These are phyloP conservation scores for Chiloscyllium punctatum DNA, from an alignment of 2,797 vertebrate species.

Conservation along the genomic window DNA sequence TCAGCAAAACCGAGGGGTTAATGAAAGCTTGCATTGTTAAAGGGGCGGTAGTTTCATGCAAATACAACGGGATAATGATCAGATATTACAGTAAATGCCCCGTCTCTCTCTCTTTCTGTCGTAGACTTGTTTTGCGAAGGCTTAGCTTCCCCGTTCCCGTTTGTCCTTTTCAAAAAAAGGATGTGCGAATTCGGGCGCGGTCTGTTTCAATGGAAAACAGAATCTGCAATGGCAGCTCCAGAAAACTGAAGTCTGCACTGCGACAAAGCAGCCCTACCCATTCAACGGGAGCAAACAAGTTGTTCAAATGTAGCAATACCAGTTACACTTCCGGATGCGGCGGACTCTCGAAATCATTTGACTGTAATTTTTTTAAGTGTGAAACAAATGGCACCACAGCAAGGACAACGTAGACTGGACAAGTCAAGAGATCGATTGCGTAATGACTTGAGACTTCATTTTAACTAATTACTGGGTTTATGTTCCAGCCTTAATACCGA, in stretches of 20 bases:
- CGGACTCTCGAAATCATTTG: too few relatives aligned
- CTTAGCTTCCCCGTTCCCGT: not conserved
- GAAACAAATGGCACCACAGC: not conserved
- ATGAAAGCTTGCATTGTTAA: not conserved
- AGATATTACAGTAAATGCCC: not conserved
- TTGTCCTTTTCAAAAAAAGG: not conserved
- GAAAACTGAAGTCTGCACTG: conserved; percentile 20
- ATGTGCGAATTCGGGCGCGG: not conserved
- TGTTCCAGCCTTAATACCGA: not conserved
- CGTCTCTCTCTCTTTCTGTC: not conserved
- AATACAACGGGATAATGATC: not conserved
- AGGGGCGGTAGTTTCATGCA: not conserved
- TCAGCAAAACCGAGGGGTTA: not conserved
- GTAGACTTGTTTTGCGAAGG: not conserved
- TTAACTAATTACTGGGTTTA: not conserved
- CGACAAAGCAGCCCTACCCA: conserved; percentile 21
- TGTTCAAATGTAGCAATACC: not conserved
- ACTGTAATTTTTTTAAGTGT: too few relatives aligned
- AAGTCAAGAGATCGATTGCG: not conserved
- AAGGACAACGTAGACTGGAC: not conserved
- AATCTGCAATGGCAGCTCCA: not conserved
- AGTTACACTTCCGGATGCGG: not conserved
- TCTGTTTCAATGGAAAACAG: not conserved
- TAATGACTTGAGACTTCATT: not conserved
- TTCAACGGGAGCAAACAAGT: not conserved